Percentiles rank a stretch among this genome's conserved stretches.
Conservation (phyloP, 1,140 invertebrate species). For the Liolophura sinensis region DNA sequence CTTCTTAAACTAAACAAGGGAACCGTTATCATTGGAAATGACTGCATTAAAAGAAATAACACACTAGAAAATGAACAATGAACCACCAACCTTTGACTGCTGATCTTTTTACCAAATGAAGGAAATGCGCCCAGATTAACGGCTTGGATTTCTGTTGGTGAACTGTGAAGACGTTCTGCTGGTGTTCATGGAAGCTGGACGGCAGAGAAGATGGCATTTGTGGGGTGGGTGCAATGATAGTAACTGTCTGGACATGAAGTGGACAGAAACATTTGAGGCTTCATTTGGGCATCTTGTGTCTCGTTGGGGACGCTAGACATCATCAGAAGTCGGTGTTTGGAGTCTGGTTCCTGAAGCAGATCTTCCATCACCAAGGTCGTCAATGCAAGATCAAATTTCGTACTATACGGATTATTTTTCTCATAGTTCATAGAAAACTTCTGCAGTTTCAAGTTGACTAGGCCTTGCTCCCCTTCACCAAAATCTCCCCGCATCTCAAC, state of each 20-base stretch:
- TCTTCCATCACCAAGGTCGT: conserved; percentile 87
- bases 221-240: conserved; percentile 44
- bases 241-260: conserved; percentile 80
- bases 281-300: conserved; percentile 34
- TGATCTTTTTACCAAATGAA: too few relatives aligned
- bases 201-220: conserved; percentile 53
- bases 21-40: too few relatives aligned
- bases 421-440: conserved; percentile 80
- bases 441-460: conserved; percentile 78
- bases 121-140: background rate
- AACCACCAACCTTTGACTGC: too few relatives aligned
- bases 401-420: conserved; percentile 68
- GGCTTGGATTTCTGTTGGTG: background rate
- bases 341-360: conserved; percentile 74
- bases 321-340: conserved; percentile 75
- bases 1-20: too few relatives aligned
- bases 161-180: background rate
- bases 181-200: conserved; percentile 40
- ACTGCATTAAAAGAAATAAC: too few relatives aligned
- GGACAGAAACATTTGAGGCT: conserved; percentile 66
- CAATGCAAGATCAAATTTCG: conserved; percentile 74
- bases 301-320: conserved; percentile 62
- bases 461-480: conserved; percentile 48
- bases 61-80: too few relatives aligned
- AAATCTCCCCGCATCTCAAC: conserved; percentile 56